Percentiles rank a stretch among this genome's conserved stretches.
Conservation (phyloP, 1,140 invertebrate species). For the Drosophila kanapiae region DNA sequence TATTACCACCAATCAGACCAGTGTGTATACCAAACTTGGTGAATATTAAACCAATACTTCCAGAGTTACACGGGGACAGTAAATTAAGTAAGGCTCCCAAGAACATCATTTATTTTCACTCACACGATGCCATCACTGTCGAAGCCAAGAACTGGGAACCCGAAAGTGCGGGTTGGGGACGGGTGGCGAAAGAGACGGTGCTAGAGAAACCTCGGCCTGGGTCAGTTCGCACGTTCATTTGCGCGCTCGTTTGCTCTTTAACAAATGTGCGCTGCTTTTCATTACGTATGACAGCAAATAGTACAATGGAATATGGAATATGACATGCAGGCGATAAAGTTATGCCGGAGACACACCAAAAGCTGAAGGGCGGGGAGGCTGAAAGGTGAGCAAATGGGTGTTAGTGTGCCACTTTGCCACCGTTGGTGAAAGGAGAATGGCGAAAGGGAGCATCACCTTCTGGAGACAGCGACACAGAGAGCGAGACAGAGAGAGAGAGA, state of each 20-base stretch:
- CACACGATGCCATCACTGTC: constrained; percentile 11
- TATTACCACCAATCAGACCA: no score
- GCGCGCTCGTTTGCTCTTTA: constrained; percentile 75
- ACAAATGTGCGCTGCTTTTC: constrained; percentile 79
- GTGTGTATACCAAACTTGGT: not conserved
- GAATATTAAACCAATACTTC: not conserved
- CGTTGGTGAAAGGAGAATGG: not conserved
- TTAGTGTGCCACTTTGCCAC: constrained; percentile 64
- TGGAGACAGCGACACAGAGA: constrained; percentile 5
- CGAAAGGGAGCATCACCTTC: constrained; percentile 47
- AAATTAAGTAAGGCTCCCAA: not conserved
- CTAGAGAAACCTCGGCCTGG: constrained; percentile 45
- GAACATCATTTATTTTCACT: not conserved
- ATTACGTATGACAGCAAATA: constrained; percentile 82
- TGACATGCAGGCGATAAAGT: constrained; percentile 83
- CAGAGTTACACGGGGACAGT: not conserved
- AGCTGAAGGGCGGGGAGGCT: constrained; percentile 33
- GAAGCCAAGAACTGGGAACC: not conserved
- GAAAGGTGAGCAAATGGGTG: constrained; percentile 68
- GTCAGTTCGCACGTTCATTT: constrained; percentile 81
- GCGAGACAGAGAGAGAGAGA: not conserved
- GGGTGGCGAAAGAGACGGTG: not conserved
- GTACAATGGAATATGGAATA: constrained; percentile 79
- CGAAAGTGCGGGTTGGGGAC: not conserved
- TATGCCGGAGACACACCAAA: constrained; percentile 58